These are phyloP conservation scores for Notoglanidium macrostoma DNA, from an alignment of 2,797 vertebrate genomes.

Conservation along the genomic window DNA sequence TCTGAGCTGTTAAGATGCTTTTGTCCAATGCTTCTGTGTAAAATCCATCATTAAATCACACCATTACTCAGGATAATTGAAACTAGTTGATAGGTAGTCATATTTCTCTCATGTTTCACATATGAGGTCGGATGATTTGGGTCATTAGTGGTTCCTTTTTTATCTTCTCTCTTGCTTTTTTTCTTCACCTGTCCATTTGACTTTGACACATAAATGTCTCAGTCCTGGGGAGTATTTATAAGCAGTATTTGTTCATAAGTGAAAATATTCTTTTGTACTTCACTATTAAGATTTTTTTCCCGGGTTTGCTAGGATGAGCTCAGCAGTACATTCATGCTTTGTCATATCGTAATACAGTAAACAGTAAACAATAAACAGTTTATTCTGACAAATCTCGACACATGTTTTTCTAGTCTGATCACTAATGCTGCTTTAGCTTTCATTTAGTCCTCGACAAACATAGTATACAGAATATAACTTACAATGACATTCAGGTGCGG, in stretches of 20 bases:
- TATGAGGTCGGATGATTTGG: conserved; percentile 11
- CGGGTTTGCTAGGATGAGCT: neutral
- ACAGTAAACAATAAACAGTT: neutral
- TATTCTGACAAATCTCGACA: neutral
- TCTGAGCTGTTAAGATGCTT: neutral
- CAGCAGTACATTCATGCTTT: neutral
- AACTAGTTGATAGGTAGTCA: neutral
- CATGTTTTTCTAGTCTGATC: neutral
- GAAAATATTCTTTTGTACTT: neutral
- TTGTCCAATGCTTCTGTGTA: neutral
- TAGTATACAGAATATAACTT: neutral
- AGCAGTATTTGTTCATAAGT: neutral
- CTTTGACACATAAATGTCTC: neutral
- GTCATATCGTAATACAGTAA: neutral
- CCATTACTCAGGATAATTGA: conserved; percentile 3
- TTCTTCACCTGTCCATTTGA: neutral
- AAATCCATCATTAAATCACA: neutral
- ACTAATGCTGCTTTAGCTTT: neutral
- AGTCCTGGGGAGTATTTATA: neutral
- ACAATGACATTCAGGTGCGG: neutral
- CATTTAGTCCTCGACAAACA: neutral
- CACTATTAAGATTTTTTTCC: neutral
- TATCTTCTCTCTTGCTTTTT: neutral
- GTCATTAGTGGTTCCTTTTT: conserved; percentile 3
- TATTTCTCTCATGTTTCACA: neutral